Evolutionary conservation across 2,797 vertebrate genomes (phyloP).

Genomic region (Falco novaeseelandiae): DNA sequence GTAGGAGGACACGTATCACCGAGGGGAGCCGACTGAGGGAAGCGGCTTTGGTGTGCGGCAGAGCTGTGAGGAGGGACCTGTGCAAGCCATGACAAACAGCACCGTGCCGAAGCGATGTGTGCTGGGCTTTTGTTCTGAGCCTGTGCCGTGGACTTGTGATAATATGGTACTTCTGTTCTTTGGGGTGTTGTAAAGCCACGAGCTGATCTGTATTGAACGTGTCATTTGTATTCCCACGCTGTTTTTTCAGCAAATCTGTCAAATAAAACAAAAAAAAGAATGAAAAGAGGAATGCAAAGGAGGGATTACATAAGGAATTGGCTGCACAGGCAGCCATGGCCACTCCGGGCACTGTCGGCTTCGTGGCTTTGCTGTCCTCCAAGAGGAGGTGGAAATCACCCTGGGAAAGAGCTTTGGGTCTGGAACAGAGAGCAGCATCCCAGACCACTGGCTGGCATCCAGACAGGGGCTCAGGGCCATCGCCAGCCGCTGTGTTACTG

Average conservation of each 20-base stretch:
- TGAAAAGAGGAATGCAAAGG: neutral
- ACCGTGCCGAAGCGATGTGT: neutral
- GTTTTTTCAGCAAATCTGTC: slow-evolving; percentile 39
- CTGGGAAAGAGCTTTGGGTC: neutral
- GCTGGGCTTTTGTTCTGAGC: neutral
- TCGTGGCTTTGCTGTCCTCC: neutral
- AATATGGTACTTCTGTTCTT: neutral
- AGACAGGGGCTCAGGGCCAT: neutral
- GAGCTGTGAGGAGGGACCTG: neutral
- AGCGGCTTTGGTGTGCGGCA: neutral
- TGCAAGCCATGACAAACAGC: neutral
- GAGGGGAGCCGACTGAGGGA: neutral
- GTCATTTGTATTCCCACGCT: slow-evolving; percentile 59
- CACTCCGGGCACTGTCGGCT: accelerated
- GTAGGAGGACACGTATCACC: accelerated
- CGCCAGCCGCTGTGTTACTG: neutral
- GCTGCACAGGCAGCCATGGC: neutral
- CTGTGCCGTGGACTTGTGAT: neutral
- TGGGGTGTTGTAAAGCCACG: slow-evolving; percentile 14
- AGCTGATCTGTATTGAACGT: slow-evolving; percentile 61
- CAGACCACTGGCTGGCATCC: neutral
- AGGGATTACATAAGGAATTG: neutral
- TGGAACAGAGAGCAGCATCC: neutral
- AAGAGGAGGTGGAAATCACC: neutral
- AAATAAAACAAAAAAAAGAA: neutral